phyloP scores from a whole-genome alignment of 2,113 vertebrate genomes.

The Podiceps cristatus region DNA sequence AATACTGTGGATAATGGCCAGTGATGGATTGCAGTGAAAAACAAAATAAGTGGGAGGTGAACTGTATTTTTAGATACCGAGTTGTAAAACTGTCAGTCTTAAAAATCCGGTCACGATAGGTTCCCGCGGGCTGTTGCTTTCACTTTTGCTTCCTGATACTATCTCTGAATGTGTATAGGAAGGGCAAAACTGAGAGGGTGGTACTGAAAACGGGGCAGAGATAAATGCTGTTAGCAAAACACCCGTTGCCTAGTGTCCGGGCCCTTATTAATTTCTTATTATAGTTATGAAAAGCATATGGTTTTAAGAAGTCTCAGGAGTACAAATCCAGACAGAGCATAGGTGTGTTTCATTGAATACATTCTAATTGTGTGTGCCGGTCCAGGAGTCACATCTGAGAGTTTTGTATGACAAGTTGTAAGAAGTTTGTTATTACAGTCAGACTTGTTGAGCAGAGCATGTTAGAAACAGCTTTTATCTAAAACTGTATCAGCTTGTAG shows the following conservation, averaged over 20 bases:
- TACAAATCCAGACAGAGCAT: neutral
- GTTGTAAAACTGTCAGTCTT: neutral
- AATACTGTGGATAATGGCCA: accelerated
- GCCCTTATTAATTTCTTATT: accelerated
- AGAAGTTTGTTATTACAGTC: neutral
- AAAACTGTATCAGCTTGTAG: accelerated
- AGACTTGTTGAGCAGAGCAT: neutral
- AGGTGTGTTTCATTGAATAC: neutral
- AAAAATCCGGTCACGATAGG: neutral
- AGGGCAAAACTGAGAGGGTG: neutral
- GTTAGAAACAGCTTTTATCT: neutral
- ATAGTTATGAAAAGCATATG: accelerated
- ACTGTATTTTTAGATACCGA: neutral
- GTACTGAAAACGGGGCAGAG: neutral
- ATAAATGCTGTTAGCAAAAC: neutral
- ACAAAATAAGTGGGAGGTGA: neutral
- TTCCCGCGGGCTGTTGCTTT: slow-evolving; percentile 3
- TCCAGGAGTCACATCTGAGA: neutral
- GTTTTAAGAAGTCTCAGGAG: neutral
- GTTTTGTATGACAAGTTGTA: too few relatives aligned
- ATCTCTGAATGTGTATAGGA: neutral
- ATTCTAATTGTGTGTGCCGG: neutral
- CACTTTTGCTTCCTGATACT: neutral
- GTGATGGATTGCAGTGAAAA: neutral
- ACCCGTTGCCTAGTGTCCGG: neutral